Evolutionary conservation across 2,113 vertebrate species (phyloP).

Genomic region (Phasianus colchicus): DNA sequence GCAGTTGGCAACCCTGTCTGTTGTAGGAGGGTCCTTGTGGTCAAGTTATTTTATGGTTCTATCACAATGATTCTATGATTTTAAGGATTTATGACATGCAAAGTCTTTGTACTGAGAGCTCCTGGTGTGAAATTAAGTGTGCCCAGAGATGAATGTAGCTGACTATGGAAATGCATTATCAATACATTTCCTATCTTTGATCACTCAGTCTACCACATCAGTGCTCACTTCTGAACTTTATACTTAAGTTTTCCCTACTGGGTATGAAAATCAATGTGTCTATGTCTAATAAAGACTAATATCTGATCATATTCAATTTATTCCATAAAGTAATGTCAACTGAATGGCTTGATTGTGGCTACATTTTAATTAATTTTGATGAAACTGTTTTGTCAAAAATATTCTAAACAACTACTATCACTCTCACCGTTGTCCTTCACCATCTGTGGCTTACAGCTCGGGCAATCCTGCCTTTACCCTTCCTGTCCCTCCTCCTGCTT

Average conservation of each 20-base stretch:
- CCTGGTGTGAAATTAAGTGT: not conserved
- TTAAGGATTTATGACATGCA: rapidly evolving
- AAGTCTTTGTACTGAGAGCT: not conserved
- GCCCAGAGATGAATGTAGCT: not conserved
- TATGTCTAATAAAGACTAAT: not conserved
- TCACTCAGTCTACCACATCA: not conserved
- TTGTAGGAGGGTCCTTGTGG: no score
- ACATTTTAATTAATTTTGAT: not conserved
- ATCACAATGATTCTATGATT: no score
- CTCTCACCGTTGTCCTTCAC: not conserved
- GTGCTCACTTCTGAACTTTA: not conserved
- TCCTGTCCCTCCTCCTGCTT: not conserved
- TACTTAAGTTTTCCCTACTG: not conserved
- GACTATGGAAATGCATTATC: not conserved
- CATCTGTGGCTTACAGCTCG: not conserved
- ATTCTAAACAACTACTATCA: not conserved
- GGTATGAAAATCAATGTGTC: not conserved
- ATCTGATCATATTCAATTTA: not conserved
- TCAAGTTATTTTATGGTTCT: no score
- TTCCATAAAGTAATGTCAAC: not conserved
- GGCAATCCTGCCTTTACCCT: not conserved
- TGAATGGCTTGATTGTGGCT: not conserved
- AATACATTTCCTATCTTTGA: not conserved
- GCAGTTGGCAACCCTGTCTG: no score
- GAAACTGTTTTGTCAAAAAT: not conserved